A percentile compares a stretch with the other conserved stretches of the same genome.
Conservation (phyloP, 2,113 vertebrate species). For the Muntiacus reevesi region DNA sequence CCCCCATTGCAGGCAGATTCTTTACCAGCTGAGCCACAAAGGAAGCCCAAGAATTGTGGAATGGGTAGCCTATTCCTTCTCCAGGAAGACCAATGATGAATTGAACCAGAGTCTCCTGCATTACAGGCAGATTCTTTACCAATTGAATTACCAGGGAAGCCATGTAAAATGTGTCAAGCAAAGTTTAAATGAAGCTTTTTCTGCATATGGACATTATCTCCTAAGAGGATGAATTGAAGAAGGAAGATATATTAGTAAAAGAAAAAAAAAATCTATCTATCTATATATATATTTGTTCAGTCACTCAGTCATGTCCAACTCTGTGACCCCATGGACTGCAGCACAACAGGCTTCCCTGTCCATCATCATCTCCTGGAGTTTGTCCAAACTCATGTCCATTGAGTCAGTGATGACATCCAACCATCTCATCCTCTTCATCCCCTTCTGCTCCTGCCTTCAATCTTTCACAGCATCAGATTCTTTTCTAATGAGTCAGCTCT, state of each 20-base stretch:
- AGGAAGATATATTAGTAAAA: not conserved
- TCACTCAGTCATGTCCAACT: not conserved
- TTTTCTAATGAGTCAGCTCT: not conserved
- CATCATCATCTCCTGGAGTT: not conserved
- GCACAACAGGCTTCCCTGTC: no score
- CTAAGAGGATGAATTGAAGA: not conserved
- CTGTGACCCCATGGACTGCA: not conserved
- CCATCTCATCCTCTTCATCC: not conserved
- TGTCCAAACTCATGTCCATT: not conserved
- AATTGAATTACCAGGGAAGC: not conserved
- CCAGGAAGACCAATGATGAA: not conserved
- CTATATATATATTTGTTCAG: not conserved
- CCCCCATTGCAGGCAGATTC: not conserved
- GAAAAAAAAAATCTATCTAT: not conserved
- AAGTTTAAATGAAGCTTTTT: not conserved
- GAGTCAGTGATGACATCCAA: not conserved
- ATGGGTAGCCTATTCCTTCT: not conserved
- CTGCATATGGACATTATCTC: not conserved
- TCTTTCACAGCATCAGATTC: not conserved
- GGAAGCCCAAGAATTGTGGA: not conserved
- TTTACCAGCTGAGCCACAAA: not conserved
- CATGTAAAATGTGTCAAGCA: not conserved
- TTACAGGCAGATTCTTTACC: not conserved
- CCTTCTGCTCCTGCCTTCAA: not conserved
- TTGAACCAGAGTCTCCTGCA: not conserved